These are phyloP conservation scores for Oligia strigilis DNA, from an alignment of 2,888 invertebrate species.

Conservation along the genomic window DNA sequence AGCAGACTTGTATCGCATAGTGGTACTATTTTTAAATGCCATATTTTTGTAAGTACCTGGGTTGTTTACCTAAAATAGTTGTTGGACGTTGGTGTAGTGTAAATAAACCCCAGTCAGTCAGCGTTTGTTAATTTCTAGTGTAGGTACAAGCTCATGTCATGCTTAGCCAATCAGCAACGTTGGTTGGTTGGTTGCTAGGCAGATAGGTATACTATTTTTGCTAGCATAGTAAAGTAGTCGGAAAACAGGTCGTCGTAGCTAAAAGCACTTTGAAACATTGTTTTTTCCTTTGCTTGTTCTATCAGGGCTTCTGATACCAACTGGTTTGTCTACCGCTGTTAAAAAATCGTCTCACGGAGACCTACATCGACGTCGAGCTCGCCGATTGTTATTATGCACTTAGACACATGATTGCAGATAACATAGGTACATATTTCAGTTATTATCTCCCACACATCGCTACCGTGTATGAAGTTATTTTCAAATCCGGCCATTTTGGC, in stretches of 20 bases:
- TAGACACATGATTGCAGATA: slow-evolving; percentile 62
- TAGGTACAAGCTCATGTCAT: background rate
- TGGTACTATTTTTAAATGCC: slow-evolving; percentile 59
- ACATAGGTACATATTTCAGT: slow-evolving; percentile 59
- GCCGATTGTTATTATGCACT: slow-evolving; percentile 46
- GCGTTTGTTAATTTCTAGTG: background rate
- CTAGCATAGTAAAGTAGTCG: background rate
- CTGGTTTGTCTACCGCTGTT: background rate
- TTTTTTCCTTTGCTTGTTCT: background rate
- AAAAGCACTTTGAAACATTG: background rate
- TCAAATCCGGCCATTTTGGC: slow-evolving; percentile 78
- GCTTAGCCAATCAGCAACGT: background rate
- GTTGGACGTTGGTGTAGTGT: background rate
- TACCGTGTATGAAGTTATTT: slow-evolving; percentile 78
- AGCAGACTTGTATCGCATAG: slow-evolving; percentile 53
- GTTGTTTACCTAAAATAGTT: background rate
- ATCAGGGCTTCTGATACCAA: background rate
- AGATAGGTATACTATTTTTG: too few relatives aligned
- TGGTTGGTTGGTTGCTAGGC: too few relatives aligned
- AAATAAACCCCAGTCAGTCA: background rate
- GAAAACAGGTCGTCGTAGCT: background rate
- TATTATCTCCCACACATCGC: slow-evolving; percentile 66
- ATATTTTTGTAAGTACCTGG: background rate
- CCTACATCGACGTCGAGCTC: slow-evolving; percentile 16
- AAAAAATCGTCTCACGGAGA: slow-evolving; percentile 6